Conservation (phyloP, 92 coral and sea anemone genomes). For the Epizoanthus stellaris region DNA sequence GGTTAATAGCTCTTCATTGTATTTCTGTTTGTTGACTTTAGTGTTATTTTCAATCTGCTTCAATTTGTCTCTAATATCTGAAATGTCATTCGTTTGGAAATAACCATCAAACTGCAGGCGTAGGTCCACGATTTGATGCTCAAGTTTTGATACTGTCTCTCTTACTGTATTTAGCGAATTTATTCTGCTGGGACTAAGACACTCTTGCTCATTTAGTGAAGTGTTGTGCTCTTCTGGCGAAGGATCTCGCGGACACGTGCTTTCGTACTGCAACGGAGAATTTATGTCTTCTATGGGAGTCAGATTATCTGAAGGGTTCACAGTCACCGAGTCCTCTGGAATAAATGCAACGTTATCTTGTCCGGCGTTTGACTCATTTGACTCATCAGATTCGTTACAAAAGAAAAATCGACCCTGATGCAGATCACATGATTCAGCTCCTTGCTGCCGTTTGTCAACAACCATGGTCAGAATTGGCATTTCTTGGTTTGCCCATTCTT, state of each 20-base stretch:
- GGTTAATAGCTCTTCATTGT: neutral
- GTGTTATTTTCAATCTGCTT: constrained; percentile 1
- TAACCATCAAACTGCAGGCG: neutral
- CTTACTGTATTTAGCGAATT: neutral
- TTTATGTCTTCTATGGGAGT: neutral
- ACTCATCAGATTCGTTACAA: neutral
- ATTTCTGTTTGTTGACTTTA: neutral
- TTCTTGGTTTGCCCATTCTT: constrained; percentile 4
- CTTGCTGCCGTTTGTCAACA: neutral
- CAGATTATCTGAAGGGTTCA: neutral
- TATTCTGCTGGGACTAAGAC: constrained; percentile 10
- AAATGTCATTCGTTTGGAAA: neutral
- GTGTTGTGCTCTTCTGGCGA: neutral
- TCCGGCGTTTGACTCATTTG: neutral
- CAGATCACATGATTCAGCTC: neutral
- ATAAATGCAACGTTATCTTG: neutral
- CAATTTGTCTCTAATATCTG: constrained; percentile 3
- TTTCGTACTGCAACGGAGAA: neutral
- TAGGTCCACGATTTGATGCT: neutral
- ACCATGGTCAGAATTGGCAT: neutral
- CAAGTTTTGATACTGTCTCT: constrained; percentile 2
- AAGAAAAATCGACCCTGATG: neutral
- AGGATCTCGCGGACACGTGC: neutral
- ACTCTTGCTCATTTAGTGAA: neutral
- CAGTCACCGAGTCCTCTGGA: neutral